Evolutionary conservation across 2,113 vertebrate genomes (phyloP).

Genomic region (Coryphaenoides rupestris): DNA sequence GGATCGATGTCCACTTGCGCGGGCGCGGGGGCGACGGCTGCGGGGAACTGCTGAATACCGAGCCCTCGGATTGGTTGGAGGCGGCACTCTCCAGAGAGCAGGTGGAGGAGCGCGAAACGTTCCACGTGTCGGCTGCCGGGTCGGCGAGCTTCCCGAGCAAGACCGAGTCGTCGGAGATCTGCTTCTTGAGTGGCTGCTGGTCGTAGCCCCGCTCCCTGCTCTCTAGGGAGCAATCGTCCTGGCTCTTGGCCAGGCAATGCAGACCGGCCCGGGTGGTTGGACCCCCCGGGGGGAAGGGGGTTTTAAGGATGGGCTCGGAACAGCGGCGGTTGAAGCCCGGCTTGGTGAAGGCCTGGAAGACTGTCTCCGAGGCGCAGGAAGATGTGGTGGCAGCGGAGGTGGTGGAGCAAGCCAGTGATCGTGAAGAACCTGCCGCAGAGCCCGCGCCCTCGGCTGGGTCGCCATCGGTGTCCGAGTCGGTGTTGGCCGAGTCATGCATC

Average conservation of each 20-base stretch:
- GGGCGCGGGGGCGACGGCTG: conserved; percentile 75
- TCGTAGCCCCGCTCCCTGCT: conserved; percentile 42
- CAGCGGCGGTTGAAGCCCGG: conserved; percentile 73
- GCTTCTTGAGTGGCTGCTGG: conserved; percentile 68
- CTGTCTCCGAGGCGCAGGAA: conserved; percentile 45
- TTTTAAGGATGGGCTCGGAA: conserved; percentile 79
- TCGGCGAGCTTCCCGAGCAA: conserved; percentile 31
- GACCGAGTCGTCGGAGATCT: conserved; percentile 73
- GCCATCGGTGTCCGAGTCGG: conserved; percentile 80
- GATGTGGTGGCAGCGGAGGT: conserved; percentile 6
- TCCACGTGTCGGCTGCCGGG: conserved; percentile 36
- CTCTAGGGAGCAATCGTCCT: conserved; percentile 74
- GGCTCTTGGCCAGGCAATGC: conserved; percentile 77
- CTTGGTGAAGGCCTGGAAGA: conserved; percentile 53
- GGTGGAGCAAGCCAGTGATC: conserved; percentile 36
- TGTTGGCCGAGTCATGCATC: conserved; percentile 91
- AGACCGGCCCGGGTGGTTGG: conserved; percentile 34
- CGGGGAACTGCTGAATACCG: conserved; percentile 82
- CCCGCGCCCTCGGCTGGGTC: conserved; percentile 28
- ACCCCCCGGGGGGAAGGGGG: conserved; percentile 46
- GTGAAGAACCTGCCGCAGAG: conserved; percentile 27
- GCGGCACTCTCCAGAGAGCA: conserved; percentile 77
- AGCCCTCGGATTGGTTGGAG: conserved; percentile 77
- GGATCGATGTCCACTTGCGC: conserved; percentile 61
- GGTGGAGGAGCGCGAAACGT: conserved; percentile 71